Evolutionary conservation across 2,113 vertebrate genomes (phyloP), one percentile per base, ranked within the genome.

Genomic region (Lathamus discolor): DNA sequence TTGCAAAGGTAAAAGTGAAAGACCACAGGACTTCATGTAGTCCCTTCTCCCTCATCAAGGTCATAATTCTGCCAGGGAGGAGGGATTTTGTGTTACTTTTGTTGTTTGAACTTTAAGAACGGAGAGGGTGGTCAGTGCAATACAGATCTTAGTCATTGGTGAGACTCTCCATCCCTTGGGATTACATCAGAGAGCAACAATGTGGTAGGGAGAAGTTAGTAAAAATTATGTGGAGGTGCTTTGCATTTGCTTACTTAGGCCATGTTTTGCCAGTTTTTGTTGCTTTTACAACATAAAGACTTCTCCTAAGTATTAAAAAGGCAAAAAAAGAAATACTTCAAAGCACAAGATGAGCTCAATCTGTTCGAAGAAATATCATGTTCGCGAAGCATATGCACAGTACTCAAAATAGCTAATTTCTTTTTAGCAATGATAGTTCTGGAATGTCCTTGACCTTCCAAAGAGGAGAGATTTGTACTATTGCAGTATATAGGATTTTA

Each of bases 361-460:
- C 77, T 93, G 77, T 83, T 96, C 83, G 54, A 92, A 91, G 84
- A 94, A 87, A 93, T 69, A 67, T 5, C 25, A 1, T 77, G 86
- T 46, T 96, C 41, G 23, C 46, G 66, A 89, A 91, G 59, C 78
- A 89, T 95, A 91, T 96, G 92, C 63, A 69, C 19, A 46, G 74
- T 74, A 51, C 67, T 83, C 54, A 94, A 87, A 96, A 93, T 85
- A 93, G 61, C 79, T 82, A 13, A 88, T 95, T 92, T 92, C 80
- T 79, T 85, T 66, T 79, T 33, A 94, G 81, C 44, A 79, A 19
- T 78, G 59, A 66, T 93, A 79, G 67, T 61, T 95, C 81, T 94
- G 46, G 88, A 85, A 95, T 77, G 89, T 39, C 96, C 94, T 96
- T 96, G 91, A 96, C 93, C 93, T 97, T 96, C 95, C 75, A 67